phyloP scores from a whole-genome alignment of 2,113 vertebrate genomes.

The Pseudolaguvia tuberculata region DNA sequence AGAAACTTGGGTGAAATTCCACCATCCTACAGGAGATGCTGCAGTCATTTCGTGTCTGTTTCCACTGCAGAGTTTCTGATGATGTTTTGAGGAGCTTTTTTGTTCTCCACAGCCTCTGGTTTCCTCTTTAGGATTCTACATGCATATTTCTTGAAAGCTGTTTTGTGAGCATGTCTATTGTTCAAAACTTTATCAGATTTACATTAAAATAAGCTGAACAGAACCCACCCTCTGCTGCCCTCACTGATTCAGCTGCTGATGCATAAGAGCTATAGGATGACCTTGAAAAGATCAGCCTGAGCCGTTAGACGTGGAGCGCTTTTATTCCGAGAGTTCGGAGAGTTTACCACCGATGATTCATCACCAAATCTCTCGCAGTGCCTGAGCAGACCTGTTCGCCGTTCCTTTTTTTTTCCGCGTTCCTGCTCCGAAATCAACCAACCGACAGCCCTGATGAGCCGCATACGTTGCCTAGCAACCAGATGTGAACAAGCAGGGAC shows the following conservation, averaged over 20 bases:
- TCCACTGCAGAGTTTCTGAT: constrained; percentile 12
- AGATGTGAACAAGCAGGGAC: constrained; percentile 46
- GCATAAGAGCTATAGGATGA: background rate
- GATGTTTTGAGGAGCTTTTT: background rate
- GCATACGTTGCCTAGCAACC: constrained; percentile 55
- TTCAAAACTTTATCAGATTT: background rate
- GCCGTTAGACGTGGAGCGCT: background rate
- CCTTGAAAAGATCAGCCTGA: constrained; percentile 10
- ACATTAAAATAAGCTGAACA: background rate
- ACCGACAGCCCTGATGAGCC: constrained; percentile 31
- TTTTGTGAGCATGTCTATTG: background rate
- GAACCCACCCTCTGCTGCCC: background rate
- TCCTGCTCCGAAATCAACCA: constrained; percentile 28
- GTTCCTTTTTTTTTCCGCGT: constrained; percentile 32
- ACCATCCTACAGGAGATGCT: background rate
- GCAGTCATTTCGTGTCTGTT: background rate
- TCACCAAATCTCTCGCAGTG: background rate
- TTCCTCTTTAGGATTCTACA: constrained; percentile 1
- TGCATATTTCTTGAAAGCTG: constrained; percentile 2
- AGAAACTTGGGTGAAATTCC: constrained; percentile 3
- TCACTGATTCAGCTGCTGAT: background rate
- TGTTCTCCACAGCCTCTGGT: background rate
- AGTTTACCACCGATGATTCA: background rate
- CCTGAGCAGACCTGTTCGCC: constrained; percentile 17
- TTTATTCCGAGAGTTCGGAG: background rate